Percentiles rank a stretch among this genome's conserved stretches.
phyloP scores from a whole-genome alignment of 2,888 invertebrate genomes.

The Tetragnatha montana region DNA sequence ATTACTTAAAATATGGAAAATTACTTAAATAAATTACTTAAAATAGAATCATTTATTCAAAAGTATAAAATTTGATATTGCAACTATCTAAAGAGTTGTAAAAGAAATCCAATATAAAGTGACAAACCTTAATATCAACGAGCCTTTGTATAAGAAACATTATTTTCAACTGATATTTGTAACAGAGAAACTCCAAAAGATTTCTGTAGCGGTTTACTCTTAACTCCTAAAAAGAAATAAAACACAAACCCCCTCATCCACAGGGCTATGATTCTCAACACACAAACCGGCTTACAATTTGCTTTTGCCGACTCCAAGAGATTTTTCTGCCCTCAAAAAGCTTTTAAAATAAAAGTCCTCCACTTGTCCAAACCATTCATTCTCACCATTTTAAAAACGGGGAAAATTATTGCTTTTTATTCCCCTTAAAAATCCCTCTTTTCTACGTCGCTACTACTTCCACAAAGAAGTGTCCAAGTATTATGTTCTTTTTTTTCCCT shows the following conservation, averaged over 20 bases:
- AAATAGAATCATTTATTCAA: no score
- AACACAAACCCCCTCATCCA: neutral
- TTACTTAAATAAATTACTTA: no score
- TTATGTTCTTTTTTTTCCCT: neutral
- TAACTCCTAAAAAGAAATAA: neutral
- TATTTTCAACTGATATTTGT: neutral
- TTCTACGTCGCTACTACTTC: slow-evolving; percentile 8
- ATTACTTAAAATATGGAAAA: no score
- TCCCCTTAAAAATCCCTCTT: slow-evolving; percentile 12
- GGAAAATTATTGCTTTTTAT: slow-evolving; percentile 22
- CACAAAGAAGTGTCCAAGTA: neutral
- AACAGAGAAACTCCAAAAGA: neutral
- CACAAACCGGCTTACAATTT: slow-evolving; percentile 41
- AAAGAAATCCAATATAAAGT: no score
- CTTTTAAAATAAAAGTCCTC: slow-evolving; percentile 51
- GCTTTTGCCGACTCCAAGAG: slow-evolving; percentile 3
- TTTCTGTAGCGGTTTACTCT: neutral
- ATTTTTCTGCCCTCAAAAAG: slow-evolving; percentile 24
- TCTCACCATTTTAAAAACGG: slow-evolving; percentile 52
- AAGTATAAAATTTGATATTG: no score
- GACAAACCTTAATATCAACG: no score
- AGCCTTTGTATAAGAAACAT: no score
- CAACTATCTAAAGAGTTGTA: no score
- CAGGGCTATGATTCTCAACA: neutral
- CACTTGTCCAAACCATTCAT: slow-evolving; percentile 63